phyloP scores from a whole-genome alignment of 2,113 vertebrate species.

The Micronycteris hirsuta region DNA sequence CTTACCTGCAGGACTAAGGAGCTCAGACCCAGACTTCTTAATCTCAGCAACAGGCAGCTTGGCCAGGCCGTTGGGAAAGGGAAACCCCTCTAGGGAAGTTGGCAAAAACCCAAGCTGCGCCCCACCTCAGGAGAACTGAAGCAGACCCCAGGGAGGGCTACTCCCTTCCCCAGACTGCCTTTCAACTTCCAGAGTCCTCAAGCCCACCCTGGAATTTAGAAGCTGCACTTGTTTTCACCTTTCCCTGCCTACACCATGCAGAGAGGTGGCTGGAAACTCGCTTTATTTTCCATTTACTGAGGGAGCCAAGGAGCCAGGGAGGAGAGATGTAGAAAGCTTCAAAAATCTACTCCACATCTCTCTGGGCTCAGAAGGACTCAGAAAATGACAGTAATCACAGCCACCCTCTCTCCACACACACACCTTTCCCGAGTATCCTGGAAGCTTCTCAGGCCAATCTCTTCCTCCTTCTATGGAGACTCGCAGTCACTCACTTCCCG shows the following conservation, averaged over 20 bases:
- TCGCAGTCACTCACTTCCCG: not conserved
- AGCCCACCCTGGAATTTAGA: not conserved
- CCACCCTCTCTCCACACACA: not conserved
- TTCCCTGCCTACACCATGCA: not conserved
- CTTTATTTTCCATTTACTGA: not conserved
- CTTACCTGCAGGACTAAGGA: not conserved
- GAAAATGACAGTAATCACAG: not conserved
- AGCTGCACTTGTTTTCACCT: not conserved
- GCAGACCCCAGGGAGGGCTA: slow-evolving; percentile 72
- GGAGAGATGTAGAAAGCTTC: not conserved
- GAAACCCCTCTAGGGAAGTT: not conserved
- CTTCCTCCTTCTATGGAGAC: not conserved
- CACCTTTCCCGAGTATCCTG: not conserved
- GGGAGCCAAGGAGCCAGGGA: not conserved
- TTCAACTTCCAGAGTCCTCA: slow-evolving; percentile 79
- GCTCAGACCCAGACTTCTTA: not conserved
- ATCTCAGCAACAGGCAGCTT: not conserved
- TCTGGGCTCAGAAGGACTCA: not conserved
- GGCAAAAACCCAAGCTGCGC: not conserved
- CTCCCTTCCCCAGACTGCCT: slow-evolving; percentile 88
- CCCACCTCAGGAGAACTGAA: slow-evolving; percentile 65
- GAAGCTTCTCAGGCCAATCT: not conserved
- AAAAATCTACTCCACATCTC: not conserved
- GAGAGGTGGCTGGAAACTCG: not conserved
- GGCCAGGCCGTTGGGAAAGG: not conserved